phyloP scores from a whole-genome alignment of 2,797 vertebrate species.

The Rostrhamus sociabilis region DNA sequence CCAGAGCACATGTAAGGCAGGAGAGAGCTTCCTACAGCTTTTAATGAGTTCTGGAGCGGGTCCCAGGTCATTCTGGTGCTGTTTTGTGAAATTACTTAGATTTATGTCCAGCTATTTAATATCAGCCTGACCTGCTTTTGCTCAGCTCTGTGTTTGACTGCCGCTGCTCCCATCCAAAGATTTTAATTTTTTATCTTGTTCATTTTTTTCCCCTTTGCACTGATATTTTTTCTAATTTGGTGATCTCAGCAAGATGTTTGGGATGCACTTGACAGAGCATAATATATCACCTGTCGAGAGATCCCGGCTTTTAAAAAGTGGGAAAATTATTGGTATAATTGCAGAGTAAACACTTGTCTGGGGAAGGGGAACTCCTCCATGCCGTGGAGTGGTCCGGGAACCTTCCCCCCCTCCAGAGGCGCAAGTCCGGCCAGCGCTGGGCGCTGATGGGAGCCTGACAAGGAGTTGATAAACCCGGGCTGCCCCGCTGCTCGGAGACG shows the following conservation, averaged over 20 bases:
- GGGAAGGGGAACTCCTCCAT: background rate
- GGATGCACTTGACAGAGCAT: background rate
- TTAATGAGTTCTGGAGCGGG: background rate
- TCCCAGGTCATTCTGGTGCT: background rate
- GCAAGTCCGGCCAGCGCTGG: background rate
- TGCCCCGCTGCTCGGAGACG: slow-evolving; percentile 63
- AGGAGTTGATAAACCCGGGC: slow-evolving; percentile 31
- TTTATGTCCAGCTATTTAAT: background rate
- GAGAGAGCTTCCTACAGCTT: background rate
- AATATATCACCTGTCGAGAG: background rate
- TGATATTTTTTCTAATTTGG: background rate
- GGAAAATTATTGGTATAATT: background rate
- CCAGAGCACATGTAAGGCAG: background rate
- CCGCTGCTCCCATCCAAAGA: background rate
- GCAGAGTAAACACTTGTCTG: background rate
- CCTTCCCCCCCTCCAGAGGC: background rate
- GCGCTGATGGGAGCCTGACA: slow-evolving; percentile 26
- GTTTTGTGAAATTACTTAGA: background rate
- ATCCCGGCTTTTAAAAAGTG: background rate
- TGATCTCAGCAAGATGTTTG: background rate
- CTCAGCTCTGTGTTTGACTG: background rate
- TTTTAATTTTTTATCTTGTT: slow-evolving; percentile 11
- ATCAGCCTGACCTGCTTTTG: background rate
- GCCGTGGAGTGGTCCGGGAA: background rate
- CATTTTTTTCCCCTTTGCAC: background rate